Evolutionary conservation across 2,888 invertebrate species (phyloP).

Genomic region (Eupithecia tripunctaria): DNA sequence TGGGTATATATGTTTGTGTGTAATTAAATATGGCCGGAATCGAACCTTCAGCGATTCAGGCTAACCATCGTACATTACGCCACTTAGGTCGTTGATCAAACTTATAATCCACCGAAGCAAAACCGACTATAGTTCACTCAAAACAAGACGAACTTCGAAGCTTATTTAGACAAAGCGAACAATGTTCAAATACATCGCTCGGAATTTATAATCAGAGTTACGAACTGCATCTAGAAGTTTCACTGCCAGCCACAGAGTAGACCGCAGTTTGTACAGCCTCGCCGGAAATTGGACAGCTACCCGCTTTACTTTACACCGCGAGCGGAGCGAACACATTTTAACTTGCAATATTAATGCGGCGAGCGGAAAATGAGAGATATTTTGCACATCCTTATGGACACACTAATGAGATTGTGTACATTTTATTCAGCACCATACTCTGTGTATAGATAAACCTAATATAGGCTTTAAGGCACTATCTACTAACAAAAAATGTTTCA

Average conservation of each 20-base stretch:
- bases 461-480: too few species aligned
- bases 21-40: not conserved
- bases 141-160: not conserved
- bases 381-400: too few species aligned
- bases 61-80: not conserved
- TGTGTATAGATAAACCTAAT: too few species aligned
- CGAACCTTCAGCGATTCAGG: not conserved
- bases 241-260: not conserved
- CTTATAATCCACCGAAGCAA: not conserved
- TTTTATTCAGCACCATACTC: too few species aligned
- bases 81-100: not conserved
- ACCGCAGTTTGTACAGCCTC: not conserved
- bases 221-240: conserved; percentile 1
- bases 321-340: too few species aligned
- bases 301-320: too few species aligned
- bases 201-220: conserved; percentile 2
- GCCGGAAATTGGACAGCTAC: not conserved
- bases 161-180: not conserved
- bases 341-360: too few species aligned
- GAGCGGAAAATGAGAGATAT: too few species aligned
- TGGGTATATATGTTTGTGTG: not conserved
- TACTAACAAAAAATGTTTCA: too few species aligned
- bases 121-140: not conserved
- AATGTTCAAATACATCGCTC: conserved; percentile 3
- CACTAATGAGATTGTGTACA: too few species aligned